Evolutionary conservation across 2,797 vertebrate species (phyloP).

Genomic region (Ciconia nigra): DNA sequence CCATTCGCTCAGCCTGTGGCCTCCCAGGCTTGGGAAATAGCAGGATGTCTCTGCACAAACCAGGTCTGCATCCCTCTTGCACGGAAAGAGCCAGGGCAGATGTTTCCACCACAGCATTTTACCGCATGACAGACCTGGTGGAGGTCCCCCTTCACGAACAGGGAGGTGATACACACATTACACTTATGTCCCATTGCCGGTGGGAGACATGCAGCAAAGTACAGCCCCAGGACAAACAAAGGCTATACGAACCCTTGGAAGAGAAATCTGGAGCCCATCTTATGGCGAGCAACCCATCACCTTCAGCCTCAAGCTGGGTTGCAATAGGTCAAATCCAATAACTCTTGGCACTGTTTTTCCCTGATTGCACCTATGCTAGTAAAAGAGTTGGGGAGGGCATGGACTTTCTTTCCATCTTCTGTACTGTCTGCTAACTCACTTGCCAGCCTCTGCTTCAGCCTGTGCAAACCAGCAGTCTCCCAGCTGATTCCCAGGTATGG

Average conservation of each 20-base stretch:
- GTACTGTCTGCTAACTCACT: not conserved
- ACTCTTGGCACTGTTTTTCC: not conserved
- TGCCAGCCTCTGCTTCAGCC: not conserved
- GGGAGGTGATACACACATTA: fast-evolving
- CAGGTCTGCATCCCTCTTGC: not conserved
- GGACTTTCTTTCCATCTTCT: not conserved
- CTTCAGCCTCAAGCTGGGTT: not conserved
- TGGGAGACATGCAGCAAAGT: not conserved
- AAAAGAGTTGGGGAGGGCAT: not conserved
- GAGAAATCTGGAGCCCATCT: not conserved
- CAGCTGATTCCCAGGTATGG: not conserved
- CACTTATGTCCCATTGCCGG: not conserved
- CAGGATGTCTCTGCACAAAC: fast-evolving
- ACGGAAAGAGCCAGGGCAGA: not conserved
- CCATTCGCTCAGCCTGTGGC: not conserved
- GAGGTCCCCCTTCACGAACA: not conserved
- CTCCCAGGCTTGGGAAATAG: not conserved
- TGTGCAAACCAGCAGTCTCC: not conserved
- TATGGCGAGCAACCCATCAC: fast-evolving
- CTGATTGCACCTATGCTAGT: not conserved
- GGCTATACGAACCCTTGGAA: not conserved
- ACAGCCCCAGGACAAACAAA: not conserved
- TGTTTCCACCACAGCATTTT: not conserved
- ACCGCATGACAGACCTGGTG: not conserved
- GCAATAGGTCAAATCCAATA: not conserved